These are phyloP conservation scores for Onychomys arenicola DNA, from an alignment of 2,797 vertebrate species.

Conservation along the genomic window DNA sequence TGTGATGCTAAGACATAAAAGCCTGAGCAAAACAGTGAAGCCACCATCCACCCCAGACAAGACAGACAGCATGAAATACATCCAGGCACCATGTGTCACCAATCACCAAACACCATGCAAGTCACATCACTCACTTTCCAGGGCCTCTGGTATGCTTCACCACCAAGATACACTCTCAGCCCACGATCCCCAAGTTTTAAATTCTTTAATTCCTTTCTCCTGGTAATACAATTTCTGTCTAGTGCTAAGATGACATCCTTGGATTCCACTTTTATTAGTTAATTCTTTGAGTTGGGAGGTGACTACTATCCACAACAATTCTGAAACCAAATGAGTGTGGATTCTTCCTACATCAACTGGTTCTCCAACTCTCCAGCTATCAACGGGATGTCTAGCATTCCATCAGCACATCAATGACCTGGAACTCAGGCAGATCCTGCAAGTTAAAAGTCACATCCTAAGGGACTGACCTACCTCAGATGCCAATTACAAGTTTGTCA, in stretches of 20 bases:
- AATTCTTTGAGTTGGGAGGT: background rate
- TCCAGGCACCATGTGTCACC: background rate
- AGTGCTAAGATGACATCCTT: background rate
- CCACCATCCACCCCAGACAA: background rate
- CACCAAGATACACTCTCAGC: background rate
- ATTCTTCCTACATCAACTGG: background rate
- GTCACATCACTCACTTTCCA: background rate
- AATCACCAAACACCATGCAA: background rate
- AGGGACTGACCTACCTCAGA: background rate
- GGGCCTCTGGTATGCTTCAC: too few species aligned
- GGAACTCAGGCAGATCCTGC: background rate
- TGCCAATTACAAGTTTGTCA: background rate
- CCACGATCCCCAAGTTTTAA: background rate
- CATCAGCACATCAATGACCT: background rate
- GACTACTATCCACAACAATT: background rate
- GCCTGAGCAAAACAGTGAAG: background rate
- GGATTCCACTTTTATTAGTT: background rate
- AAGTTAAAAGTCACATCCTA: background rate
- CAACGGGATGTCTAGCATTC: background rate
- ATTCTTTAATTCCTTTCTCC: background rate
- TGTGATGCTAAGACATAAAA: background rate
- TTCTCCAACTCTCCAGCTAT: background rate
- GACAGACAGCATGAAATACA: background rate
- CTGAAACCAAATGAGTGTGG: too few species aligned
- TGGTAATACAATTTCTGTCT: background rate